phyloP scores from a whole-genome alignment of 2,797 vertebrate species.

The Microcaecilia unicolor region DNA sequence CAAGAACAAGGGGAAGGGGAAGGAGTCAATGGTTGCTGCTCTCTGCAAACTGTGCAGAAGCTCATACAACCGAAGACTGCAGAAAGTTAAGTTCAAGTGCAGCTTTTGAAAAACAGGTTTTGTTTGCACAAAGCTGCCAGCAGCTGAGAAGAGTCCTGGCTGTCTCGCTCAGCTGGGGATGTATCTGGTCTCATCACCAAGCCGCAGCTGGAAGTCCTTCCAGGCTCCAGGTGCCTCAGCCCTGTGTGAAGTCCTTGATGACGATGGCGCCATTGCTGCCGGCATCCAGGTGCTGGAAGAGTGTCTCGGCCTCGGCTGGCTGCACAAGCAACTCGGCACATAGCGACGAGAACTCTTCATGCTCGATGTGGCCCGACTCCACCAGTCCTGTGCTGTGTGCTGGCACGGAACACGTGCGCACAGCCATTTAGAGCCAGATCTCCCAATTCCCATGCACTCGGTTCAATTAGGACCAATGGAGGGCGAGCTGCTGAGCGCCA shows the following conservation, averaged over 20 bases:
- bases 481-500: no score
- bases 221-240: slow-evolving; percentile 52
- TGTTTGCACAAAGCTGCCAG: rapidly evolving
- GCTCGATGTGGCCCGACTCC: slow-evolving; percentile 77
- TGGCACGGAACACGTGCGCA: no score
- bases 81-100: not conserved
- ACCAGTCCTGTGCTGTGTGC: no score
- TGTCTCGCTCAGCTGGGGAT: slow-evolving; percentile 74
- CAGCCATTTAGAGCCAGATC: no score
- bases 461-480: no score
- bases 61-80: no score
- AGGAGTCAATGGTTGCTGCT: no score
- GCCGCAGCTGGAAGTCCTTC: slow-evolving; percentile 65
- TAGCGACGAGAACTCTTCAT: slow-evolving; percentile 66
- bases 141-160: not conserved
- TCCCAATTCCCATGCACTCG: no score
- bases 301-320: slow-evolving; percentile 56
- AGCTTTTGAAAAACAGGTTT: no score
- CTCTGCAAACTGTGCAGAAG: no score
- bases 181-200: slow-evolving; percentile 70
- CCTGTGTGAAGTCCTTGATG: slow-evolving; percentile 72
- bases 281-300: slow-evolving; percentile 73
- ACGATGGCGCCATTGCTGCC: slow-evolving; percentile 77
- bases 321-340: slow-evolving; percentile 72
- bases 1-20: no score